phyloP scores from a whole-genome alignment of 2,113 vertebrate species.

The Toxotes jaculatrix region DNA sequence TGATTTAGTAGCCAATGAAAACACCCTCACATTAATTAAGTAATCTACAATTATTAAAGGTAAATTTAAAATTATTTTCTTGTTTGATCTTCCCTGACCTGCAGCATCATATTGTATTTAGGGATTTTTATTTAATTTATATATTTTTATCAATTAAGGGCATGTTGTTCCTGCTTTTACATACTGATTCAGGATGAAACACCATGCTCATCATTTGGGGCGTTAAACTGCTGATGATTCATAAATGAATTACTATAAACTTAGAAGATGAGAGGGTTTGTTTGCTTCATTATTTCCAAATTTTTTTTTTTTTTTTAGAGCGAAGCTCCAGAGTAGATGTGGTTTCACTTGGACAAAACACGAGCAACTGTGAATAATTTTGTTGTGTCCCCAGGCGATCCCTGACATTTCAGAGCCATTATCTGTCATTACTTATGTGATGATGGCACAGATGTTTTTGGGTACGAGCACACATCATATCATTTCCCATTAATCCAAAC shows the following conservation, averaged over 20 bases:
- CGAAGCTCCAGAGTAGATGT: not conserved
- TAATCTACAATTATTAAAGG: too few relatives aligned
- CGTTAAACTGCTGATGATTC: not conserved
- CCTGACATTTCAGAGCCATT: slow-evolving; percentile 23
- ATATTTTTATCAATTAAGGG: too few relatives aligned
- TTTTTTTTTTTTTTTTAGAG: not conserved
- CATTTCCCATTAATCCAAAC: slow-evolving; percentile 43
- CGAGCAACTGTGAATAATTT: slow-evolving; percentile 1
- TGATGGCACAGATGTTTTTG: slow-evolving; percentile 58
- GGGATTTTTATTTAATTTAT: too few relatives aligned
- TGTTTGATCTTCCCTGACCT: not conserved
- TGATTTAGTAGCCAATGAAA: too few relatives aligned
- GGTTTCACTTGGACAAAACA: not conserved
- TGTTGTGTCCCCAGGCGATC: slow-evolving; percentile 2
- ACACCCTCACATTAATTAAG: not conserved
- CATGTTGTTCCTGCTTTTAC: not conserved
- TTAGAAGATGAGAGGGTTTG: too few relatives aligned
- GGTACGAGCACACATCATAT: slow-evolving; percentile 21
- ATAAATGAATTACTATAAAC: too few relatives aligned
- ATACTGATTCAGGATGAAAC: slow-evolving; percentile 12
- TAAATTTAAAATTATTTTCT: not conserved
- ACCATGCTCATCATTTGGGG: not conserved
- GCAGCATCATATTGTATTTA: not conserved
- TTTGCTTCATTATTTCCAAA: not conserved
- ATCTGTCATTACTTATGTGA: slow-evolving; percentile 40